phyloP scores from a whole-genome alignment of 2,113 vertebrate species.

The Podarcis raffonei region DNA sequence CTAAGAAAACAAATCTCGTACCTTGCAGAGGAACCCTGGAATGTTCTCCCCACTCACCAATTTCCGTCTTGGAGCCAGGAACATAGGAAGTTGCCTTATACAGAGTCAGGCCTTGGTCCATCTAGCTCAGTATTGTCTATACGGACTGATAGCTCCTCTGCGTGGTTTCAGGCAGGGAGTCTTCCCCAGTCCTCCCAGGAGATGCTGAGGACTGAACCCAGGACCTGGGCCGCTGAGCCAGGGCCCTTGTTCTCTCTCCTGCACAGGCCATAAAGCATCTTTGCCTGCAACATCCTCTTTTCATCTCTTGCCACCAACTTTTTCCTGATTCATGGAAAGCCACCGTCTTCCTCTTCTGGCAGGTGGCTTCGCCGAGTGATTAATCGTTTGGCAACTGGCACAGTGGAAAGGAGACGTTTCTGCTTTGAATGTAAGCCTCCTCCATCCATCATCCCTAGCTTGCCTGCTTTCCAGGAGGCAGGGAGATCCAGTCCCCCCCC shows the following conservation, averaged over 20 bases:
- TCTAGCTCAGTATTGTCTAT: no score
- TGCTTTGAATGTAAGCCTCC: fast-evolving
- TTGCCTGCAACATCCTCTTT: neutral
- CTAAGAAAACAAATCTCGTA: neutral
- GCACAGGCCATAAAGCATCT: conserved; percentile 60
- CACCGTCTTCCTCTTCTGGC: neutral
- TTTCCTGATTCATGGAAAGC: neutral
- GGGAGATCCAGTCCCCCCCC: neutral
- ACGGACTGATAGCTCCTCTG: no score
- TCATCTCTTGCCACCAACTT: neutral
- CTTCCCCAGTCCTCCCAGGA: no score
- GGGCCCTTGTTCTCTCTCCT: neutral
- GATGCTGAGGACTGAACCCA: no score
- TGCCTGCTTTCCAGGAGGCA: neutral
- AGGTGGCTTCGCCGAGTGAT: fast-evolving
- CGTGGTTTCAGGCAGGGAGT: no score
- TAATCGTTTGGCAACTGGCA: fast-evolving
- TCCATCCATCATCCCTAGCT: fast-evolving
- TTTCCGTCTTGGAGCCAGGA: neutral
- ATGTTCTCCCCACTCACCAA: neutral
- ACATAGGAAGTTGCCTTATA: no score
- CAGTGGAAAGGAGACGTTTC: no score
- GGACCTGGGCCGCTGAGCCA: no score
- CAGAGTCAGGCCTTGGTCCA: no score
- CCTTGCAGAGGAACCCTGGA: neutral